Percentiles rank a stretch among this genome's conserved stretches.
These are phyloP conservation scores for Thera obeliscata DNA, from an alignment of 2,888 invertebrate genomes.

Conservation along the genomic window DNA sequence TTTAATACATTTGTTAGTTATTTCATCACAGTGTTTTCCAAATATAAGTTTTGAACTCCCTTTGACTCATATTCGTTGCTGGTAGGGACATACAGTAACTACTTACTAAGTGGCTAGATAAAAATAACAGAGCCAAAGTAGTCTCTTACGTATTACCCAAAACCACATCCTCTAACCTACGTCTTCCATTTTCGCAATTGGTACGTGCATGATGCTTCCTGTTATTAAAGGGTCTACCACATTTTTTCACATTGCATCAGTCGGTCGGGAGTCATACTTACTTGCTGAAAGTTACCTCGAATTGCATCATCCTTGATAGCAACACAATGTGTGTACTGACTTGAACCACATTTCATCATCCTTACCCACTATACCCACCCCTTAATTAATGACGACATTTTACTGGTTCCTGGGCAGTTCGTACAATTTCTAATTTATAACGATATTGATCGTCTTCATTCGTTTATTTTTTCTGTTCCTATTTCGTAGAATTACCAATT, in stretches of 20 bases:
- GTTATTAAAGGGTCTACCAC: background rate
- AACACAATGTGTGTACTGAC: background rate
- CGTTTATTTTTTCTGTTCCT: too few species aligned
- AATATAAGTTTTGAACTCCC: too few species aligned
- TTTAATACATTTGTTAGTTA: slow-evolving; percentile 1
- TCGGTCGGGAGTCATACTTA: background rate
- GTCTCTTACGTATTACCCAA: background rate
- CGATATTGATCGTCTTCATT: too few species aligned
- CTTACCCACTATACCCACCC: background rate
- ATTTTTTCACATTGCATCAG: slow-evolving; percentile 13
- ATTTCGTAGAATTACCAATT: too few species aligned
- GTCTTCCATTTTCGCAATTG: background rate
- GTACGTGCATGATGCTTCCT: too few species aligned
- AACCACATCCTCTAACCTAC: too few species aligned
- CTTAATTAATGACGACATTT: background rate
- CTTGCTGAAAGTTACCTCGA: background rate
- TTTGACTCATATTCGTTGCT: too few species aligned
- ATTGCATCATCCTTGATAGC: background rate
- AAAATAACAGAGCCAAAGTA: too few species aligned
- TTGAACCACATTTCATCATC: slow-evolving; percentile 2
- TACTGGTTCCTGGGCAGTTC: too few species aligned
- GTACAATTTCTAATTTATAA: too few species aligned
- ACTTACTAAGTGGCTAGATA: too few species aligned
- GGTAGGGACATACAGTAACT: too few species aligned
- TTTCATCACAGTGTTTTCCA: background rate